A percentile compares a stretch with the other conserved stretches of the same genome.
These are phyloP conservation scores for Pantherophis alleghaniensis DNA, from an alignment of 2,797 vertebrate species.

Conservation along the genomic window DNA sequence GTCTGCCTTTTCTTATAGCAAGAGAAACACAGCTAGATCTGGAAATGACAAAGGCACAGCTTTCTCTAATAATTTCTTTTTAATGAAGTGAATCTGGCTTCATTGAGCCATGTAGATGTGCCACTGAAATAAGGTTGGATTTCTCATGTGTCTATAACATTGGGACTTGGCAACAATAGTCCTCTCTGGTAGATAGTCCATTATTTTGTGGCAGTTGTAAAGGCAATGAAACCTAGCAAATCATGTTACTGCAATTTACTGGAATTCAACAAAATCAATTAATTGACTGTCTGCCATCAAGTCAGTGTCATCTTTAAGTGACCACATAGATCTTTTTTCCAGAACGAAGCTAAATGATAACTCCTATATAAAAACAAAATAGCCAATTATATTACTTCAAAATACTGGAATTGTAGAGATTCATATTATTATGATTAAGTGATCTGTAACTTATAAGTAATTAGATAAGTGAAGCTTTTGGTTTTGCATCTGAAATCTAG, in stretches of 20 bases:
- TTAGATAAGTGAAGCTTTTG: neutral
- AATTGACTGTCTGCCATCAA: neutral
- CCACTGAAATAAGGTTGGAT: neutral
- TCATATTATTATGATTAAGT: neutral
- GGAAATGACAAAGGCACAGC: neutral
- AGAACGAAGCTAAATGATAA: neutral
- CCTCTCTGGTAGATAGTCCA: neutral
- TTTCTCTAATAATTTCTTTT: neutral
- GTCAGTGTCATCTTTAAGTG: neutral
- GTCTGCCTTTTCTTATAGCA: neutral
- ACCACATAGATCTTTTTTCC: neutral
- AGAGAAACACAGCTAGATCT: neutral
- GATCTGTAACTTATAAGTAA: neutral
- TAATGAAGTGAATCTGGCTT: neutral
- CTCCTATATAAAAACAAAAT: neutral
- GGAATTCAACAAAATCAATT: neutral
- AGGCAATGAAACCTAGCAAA: neutral
- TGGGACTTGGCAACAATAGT: neutral
- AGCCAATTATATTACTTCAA: neutral
- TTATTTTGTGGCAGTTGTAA: slow-evolving; percentile 7
- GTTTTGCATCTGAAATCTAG: neutral
- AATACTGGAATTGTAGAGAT: neutral
- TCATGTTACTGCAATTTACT: neutral
- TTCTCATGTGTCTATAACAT: neutral
- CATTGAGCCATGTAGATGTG: neutral